phyloP scores from a whole-genome alignment of 2,797 vertebrate species.

The Enteromius paludinosus region DNA sequence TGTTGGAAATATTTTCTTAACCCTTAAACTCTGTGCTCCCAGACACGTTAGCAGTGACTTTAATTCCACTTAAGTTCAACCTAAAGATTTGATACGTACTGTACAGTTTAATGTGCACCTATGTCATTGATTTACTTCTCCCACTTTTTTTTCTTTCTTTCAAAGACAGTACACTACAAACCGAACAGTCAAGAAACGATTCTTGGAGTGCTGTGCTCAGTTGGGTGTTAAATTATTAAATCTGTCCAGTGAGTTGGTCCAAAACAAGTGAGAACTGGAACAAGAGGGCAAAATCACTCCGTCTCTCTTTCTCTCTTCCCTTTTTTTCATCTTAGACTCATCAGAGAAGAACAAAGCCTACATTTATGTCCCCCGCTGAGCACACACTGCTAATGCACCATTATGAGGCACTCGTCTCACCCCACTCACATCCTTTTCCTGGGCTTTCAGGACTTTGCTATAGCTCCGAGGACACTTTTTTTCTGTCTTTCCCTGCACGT shows the following conservation, averaged over 20 bases:
- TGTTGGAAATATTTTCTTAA: too few species aligned
- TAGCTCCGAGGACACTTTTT: background rate
- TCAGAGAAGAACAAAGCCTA: conserved; percentile 52
- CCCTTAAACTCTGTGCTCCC: background rate
- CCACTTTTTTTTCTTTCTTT: background rate
- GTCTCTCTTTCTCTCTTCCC: conserved; percentile 1
- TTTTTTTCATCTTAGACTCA: conserved; percentile 38
- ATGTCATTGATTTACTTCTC: conserved; percentile 1
- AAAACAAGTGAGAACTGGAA: conserved; percentile 6
- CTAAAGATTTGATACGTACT: background rate
- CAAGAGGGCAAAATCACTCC: background rate
- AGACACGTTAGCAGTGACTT: background rate
- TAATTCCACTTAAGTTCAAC: background rate
- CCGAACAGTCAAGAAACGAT: background rate
- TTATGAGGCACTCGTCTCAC: conserved; percentile 24
- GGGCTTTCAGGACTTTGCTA: conserved; percentile 29
- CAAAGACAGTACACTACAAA: background rate
- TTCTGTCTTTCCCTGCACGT: background rate
- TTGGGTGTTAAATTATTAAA: conserved; percentile 33
- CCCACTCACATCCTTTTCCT: conserved; percentile 29
- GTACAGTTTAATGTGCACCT: background rate
- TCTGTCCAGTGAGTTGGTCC: conserved; percentile 8
- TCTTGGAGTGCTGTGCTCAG: conserved; percentile 4
- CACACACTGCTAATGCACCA: conserved; percentile 53
- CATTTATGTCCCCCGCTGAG: conserved; percentile 29